Base-by-base conservation (phyloP, 1,140 invertebrate genomes). In the Ridgeia piscesae region DNA sequence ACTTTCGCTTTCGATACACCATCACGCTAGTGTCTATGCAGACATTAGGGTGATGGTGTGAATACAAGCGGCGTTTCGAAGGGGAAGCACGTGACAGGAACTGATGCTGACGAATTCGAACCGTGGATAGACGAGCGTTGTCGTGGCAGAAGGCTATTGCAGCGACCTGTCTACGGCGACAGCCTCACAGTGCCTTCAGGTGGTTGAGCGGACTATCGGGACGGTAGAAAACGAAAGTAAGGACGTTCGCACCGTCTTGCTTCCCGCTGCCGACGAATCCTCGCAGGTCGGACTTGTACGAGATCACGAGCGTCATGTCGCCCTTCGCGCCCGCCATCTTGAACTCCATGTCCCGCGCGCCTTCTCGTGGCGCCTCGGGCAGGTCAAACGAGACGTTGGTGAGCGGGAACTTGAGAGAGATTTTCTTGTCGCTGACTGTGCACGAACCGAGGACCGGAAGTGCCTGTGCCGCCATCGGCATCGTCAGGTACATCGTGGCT, bases 221-320 rank as follows among this genome's bases (percentile, higher is more conserved):
- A 34, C 92, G 92, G 92, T 93, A 93, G 91, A 93, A 93, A 89
- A 93, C 48, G 93, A 93, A 93, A 27, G 93, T 92, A n/a, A 93
- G 91, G 77, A 91, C 89, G 89, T 91, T 93, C 48, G 92, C 58
- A 4, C 91, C 91, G 48, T 92, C 93, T 89, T 93, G 93, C 33
- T 90, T 33, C 9, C 93, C 93, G 31, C 91, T 42, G 27, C 93
- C 93, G 33, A 93, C 35, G 93, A 93, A 93, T 14, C 92, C 93
- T n/a, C 91, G 31, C 88, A 93, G 91, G 92, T 93, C 93, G 0
- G 93, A 34, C 91, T 93, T 93, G 93, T 93, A 93, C 90, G 92
- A 34, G 88, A 93, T 93, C 50, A 92, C 92, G 31, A 93, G 90
- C 88, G 92, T 93, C 92, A 93, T 89, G 77, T 93, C 93, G 11